phyloP scores from a whole-genome alignment of 1,140 invertebrate species.

The Euglossa dilemma region DNA sequence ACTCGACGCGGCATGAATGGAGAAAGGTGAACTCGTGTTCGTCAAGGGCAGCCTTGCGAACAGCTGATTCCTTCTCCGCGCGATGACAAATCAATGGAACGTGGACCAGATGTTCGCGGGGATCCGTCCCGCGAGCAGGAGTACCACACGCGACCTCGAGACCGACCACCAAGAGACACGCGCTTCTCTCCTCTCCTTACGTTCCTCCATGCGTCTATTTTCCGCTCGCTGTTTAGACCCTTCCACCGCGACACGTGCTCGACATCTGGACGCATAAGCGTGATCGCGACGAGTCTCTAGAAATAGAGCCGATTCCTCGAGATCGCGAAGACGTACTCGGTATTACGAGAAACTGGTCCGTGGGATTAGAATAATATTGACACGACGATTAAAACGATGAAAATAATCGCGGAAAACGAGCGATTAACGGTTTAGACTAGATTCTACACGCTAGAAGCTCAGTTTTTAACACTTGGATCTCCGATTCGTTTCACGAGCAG shows the following conservation, averaged over 20 bases:
- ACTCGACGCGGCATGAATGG: slow-evolving; percentile 44
- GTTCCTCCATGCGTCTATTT: slow-evolving; percentile 55
- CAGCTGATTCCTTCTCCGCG: slow-evolving; percentile 51
- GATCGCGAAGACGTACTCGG: neutral
- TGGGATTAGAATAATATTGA: neutral
- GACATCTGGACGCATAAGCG: slow-evolving; percentile 52
- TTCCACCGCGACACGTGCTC: slow-evolving; percentile 57
- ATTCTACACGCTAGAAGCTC: too few species aligned
- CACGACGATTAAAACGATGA: neutral
- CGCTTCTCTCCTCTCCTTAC: neutral
- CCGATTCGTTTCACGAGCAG: neutral
- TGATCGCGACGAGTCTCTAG: slow-evolving; percentile 46
- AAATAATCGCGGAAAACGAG: neutral
- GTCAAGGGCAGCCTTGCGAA: slow-evolving; percentile 38
- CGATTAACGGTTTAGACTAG: neutral
- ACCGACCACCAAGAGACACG: neutral
- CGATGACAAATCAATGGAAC: slow-evolving; percentile 52
- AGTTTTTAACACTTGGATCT: slow-evolving; percentile 15
- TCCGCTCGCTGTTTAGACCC: slow-evolving; percentile 46
- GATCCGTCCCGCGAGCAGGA: neutral
- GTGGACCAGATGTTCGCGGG: slow-evolving; percentile 28
- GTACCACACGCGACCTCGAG: slow-evolving; percentile 1
- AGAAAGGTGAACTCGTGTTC: slow-evolving; percentile 49
- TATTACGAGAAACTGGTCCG: too few species aligned
- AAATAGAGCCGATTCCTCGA: slow-evolving; percentile 56